Evolutionary conservation across 2,113 vertebrate species (phyloP), one percentile per base, ranked within the genome.

Genomic region (Notothenia coriiceps): DNA sequence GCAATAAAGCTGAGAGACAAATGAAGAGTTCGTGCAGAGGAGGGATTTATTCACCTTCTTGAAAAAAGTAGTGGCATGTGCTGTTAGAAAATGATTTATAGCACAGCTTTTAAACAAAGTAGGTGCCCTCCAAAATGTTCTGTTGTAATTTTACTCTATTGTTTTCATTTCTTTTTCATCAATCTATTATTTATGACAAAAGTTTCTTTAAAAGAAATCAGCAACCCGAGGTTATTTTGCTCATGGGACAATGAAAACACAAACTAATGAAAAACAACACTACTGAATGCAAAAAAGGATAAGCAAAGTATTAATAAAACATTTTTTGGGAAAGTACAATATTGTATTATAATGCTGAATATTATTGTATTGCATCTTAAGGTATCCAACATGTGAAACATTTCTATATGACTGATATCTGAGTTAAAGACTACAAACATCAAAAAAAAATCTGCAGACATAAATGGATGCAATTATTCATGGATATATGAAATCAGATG

Each of bases 1-100:
- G 25, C 35, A 6, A 5, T 40, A 40, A 47, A 71, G 51, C 68
- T 22, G 20, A 70, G n/a, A 70, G 52, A 69, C 52, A n/a, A 40
- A 62, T 47, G 43, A 70, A 35, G 43, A 33, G 54, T 29, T 79
- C 61, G 15, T 43, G 22, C 44, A 44, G 72, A 79, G 22, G 29
- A 46, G 6, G 65, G 69, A 80, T 66, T 35, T 6, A 64, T 79
- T 65, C 10, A 52, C 6, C 15, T 43, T 33, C 29, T 2, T 25
- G 2, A 54, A 18, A 63, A 77, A 70, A 33, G 46, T 22, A 40
- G 56, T 72, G 18, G 0, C 29, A 7, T 2, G 2, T 18, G 9
- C 22, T 20, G 56, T 60, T 60, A 29, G 3, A 29, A 33, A 79
- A n/a, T 77, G 63, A 80, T 50, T 64, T 43, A 65, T 60, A n/a